Evolutionary conservation across 2,113 vertebrate species (phyloP).

Genomic region (Agelaius tricolor): DNA sequence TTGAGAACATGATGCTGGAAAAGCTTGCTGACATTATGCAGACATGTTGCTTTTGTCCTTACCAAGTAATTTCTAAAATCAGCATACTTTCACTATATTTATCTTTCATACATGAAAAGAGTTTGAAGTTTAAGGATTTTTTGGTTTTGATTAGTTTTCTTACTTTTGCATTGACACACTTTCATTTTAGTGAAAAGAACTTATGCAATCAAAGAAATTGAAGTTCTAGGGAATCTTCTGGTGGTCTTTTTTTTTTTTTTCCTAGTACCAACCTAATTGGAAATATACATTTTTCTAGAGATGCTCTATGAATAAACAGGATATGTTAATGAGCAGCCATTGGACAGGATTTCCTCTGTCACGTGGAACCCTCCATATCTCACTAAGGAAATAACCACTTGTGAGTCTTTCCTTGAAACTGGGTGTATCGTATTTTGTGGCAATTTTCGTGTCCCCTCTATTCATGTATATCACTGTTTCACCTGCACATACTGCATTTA

Average conservation of each 20-base stretch:
- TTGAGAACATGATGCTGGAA: background rate
- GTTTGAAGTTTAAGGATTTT: background rate
- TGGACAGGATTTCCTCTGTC: constrained; percentile 45
- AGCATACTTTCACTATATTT: background rate
- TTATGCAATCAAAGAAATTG: background rate
- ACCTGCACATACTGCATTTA: background rate
- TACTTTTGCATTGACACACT: background rate
- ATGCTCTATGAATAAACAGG: constrained; percentile 24
- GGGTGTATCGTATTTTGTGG: constrained; percentile 53
- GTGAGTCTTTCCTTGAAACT: constrained; percentile 47
- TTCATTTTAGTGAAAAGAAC: background rate
- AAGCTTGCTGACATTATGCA: background rate
- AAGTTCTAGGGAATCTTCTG: background rate
- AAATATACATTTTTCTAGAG: constrained; percentile 40
- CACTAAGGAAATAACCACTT: constrained; percentile 48
- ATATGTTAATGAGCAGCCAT: constrained; percentile 49
- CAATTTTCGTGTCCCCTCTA: constrained; percentile 20
- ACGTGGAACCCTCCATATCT: constrained; percentile 33
- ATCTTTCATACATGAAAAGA: background rate
- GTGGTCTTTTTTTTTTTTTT: background rate
- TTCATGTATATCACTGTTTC: constrained; percentile 23
- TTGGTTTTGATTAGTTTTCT: background rate
- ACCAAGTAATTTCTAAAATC: background rate
- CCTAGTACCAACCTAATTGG: background rate
- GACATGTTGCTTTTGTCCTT: background rate